These are phyloP conservation scores for Dryobota labecula DNA, from an alignment of 2,888 invertebrate species.

Conservation along the genomic window DNA sequence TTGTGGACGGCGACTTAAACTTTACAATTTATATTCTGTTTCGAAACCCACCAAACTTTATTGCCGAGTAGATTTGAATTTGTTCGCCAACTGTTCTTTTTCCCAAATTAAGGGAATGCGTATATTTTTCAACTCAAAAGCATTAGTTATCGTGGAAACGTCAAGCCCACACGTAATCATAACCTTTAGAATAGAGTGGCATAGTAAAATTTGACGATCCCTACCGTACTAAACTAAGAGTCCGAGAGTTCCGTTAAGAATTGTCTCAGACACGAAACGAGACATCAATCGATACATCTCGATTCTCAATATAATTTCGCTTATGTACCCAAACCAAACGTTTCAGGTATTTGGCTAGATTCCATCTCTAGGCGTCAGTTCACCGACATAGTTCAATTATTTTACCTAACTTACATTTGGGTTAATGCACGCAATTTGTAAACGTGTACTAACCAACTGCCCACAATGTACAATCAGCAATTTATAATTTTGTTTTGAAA, in stretches of 20 bases:
- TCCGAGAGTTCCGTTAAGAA: conserved; percentile 24
- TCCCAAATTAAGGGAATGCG: conserved; percentile 15
- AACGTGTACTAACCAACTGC: conserved; percentile 38
- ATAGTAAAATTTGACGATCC: conserved; percentile 50
- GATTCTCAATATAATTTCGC: conserved; percentile 22
- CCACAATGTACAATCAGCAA: conserved; percentile 44
- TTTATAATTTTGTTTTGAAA: conserved; percentile 37
- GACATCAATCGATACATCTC: conserved; percentile 42
- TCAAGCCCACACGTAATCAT: conserved; percentile 37
- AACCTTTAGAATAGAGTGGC: conserved; percentile 40
- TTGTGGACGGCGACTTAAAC: conserved; percentile 2
- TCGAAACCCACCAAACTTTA: background rate
- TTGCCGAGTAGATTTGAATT: conserved; percentile 4
- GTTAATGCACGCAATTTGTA: conserved; percentile 71
- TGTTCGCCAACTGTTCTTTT: background rate
- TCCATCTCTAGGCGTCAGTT: conserved; percentile 70
- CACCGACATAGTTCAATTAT: conserved; percentile 65
- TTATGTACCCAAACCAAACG: conserved; percentile 34
- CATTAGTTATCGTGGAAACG: conserved; percentile 47
- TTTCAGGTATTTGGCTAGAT: conserved; percentile 72
- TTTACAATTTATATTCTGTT: background rate
- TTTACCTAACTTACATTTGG: conserved; percentile 69
- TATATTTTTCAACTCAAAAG: conserved; percentile 30
- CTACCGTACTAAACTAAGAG: conserved; percentile 42
- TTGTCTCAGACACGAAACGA: conserved; percentile 35